These are phyloP conservation scores for Papilio gigon DNA, from an alignment of 2,888 invertebrate genomes.

Conservation along the genomic window DNA sequence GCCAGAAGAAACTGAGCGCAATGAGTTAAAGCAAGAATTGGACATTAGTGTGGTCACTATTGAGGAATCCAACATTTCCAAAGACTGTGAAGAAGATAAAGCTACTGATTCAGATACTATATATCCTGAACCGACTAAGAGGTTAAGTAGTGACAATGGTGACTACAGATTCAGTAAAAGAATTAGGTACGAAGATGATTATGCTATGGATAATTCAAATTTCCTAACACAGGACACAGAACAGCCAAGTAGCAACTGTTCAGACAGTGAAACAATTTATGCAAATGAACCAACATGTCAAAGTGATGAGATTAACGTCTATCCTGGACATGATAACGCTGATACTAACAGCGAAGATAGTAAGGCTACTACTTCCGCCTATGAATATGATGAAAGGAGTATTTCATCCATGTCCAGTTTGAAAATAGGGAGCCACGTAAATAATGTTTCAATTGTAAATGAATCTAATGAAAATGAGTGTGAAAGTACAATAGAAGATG, in stretches of 20 bases:
- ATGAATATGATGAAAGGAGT: constrained; percentile 76
- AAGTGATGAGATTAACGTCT: constrained; percentile 60
- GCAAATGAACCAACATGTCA: constrained; percentile 62
- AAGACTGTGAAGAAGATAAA: constrained; percentile 68
- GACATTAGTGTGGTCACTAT: constrained; percentile 72
- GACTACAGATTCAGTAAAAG: constrained; percentile 65
- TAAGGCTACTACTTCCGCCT: constrained; percentile 67
- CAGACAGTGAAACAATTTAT: constrained; percentile 64
- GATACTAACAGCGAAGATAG: constrained; percentile 74
- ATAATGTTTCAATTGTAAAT: constrained; percentile 53
- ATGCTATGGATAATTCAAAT: constrained; percentile 56
- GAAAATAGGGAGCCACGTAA: constrained; percentile 69
- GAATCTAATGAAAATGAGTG: constrained; percentile 52
- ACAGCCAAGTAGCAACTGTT: constrained; percentile 56
- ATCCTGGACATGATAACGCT: constrained; percentile 63
- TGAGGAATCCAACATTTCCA: constrained; percentile 66
- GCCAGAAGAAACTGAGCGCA: constrained; percentile 71
- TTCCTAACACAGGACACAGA: constrained; percentile 54
- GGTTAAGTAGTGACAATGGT: constrained; percentile 66
- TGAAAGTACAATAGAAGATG: constrained; percentile 46
- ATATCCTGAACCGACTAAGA: constrained; percentile 64
- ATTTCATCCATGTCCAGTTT: constrained; percentile 68
- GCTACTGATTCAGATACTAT: constrained; percentile 58
- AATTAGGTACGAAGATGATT: constrained; percentile 70
- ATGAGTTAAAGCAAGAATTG: constrained; percentile 68